A percentile compares a stretch with the other conserved stretches of the same genome.
phyloP scores from a whole-genome alignment of 2,888 invertebrate genomes.

The Plagodis dolabraria region DNA sequence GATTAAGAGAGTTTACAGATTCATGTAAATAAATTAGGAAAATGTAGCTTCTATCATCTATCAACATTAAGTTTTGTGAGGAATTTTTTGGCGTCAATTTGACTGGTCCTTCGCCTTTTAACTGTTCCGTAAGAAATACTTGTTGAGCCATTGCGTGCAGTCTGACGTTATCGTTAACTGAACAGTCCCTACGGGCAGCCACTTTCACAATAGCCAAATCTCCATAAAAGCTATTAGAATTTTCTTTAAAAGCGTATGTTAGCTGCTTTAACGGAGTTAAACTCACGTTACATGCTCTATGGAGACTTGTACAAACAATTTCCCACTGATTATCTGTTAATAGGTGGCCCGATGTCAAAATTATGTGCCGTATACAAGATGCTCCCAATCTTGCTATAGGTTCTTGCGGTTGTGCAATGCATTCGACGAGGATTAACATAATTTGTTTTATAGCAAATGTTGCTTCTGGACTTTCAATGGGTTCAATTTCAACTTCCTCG shows the following conservation, averaged over 20 bases:
- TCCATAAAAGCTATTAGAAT: conserved; percentile 97
- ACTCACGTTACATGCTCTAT: conserved; percentile 93
- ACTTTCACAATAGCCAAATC: conserved; percentile 97
- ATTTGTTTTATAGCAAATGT: conserved; percentile 94
- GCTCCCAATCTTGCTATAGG: conserved; percentile 96
- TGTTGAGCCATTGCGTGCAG: conserved; percentile 95
- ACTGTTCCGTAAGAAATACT: conserved; percentile 88
- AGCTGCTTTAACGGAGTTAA: conserved; percentile 94
- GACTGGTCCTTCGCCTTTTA: conserved; percentile 63
- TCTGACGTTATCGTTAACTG: conserved; percentile 92
- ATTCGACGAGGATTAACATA: conserved; percentile 94
- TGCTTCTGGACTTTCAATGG: conserved; percentile 82
- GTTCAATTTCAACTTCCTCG: conserved; percentile 72
- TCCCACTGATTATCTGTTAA: conserved; percentile 94
- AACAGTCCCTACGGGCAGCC: conserved; percentile 94
- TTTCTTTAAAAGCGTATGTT: conserved; percentile 94
- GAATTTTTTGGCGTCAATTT: conserved; percentile 70
- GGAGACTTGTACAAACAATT: conserved; percentile 91
- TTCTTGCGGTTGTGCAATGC: conserved; percentile 95
- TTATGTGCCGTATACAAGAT: conserved; percentile 94
- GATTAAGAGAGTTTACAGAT: conserved; percentile 88
- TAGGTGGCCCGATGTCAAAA: conserved; percentile 92
- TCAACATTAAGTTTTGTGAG: conserved; percentile 79
- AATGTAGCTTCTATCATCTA: conserved; percentile 94
- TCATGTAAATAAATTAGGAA: conserved; percentile 93